Percentiles rank a stretch among this genome's conserved stretches.
Conservation (phyloP, 2,797 vertebrate species). For the Lates japonicus region DNA sequence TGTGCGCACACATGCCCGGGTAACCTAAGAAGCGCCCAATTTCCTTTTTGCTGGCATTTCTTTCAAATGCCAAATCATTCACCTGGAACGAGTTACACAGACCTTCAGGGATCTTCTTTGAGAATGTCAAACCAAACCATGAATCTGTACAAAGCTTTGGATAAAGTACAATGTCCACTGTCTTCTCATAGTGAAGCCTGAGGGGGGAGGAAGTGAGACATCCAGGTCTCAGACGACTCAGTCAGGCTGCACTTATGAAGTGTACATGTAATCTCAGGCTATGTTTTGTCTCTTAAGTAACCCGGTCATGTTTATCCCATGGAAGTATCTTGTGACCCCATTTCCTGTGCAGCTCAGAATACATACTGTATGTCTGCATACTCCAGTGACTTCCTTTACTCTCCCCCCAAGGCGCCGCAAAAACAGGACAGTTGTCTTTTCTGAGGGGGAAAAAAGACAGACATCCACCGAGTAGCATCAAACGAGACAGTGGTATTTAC, state of each 20-base stretch:
- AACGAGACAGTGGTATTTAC: slow-evolving; percentile 69
- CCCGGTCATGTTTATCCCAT: slow-evolving; percentile 61
- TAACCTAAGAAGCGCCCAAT: slow-evolving; percentile 57
- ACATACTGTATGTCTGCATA: slow-evolving; percentile 33
- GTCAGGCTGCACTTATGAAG: slow-evolving; percentile 50
- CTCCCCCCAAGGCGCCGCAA: slow-evolving; percentile 15
- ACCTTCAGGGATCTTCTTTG: slow-evolving; percentile 76
- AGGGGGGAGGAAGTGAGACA: slow-evolving; percentile 56
- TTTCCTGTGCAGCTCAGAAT: slow-evolving; percentile 62
- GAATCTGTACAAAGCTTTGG: slow-evolving; percentile 63
- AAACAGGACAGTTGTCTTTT: slow-evolving; percentile 40
- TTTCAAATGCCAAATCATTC: slow-evolving; percentile 84
- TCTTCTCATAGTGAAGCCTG: slow-evolving; percentile 39
- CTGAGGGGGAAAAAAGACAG: slow-evolving; percentile 16
- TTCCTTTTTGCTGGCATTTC: slow-evolving; percentile 75
- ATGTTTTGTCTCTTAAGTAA: slow-evolving; percentile 63
- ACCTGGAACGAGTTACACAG: slow-evolving; percentile 77
- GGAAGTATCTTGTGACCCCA: slow-evolving; percentile 52
- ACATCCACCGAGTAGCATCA: slow-evolving; percentile 51
- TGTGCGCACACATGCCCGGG: slow-evolving; percentile 26
- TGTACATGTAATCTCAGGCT: slow-evolving; percentile 50
- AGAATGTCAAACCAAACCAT: slow-evolving; percentile 80
- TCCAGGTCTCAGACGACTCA: slow-evolving; percentile 46
- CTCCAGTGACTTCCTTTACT: slow-evolving; percentile 36
- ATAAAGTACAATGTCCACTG: slow-evolving; percentile 47